These are phyloP conservation scores for Pachypsylla venusta DNA, from an alignment of 1,140 invertebrate genomes.

Conservation along the genomic window DNA sequence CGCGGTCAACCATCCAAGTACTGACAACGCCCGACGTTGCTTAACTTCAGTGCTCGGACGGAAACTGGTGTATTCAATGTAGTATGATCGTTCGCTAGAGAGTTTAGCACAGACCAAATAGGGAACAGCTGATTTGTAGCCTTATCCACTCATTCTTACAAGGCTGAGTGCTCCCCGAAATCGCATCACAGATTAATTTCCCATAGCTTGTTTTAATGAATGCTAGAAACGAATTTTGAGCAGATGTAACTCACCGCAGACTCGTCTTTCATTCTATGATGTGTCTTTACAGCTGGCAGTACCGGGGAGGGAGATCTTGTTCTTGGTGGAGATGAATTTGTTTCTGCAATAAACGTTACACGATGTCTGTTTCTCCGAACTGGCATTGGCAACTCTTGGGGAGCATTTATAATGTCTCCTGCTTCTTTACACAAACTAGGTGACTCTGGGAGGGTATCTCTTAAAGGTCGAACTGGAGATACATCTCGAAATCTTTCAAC, in stretches of 20 bases:
- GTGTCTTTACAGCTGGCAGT: not conserved
- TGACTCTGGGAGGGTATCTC: not conserved
- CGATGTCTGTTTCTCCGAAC: not conserved
- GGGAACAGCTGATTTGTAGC: too few relatives aligned
- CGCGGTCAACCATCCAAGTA: too few relatives aligned
- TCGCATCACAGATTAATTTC: too few relatives aligned
- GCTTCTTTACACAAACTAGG: not conserved
- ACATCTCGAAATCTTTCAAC: not conserved
- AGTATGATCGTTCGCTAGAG: too few relatives aligned
- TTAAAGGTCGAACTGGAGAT: not conserved
- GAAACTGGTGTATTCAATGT: too few relatives aligned
- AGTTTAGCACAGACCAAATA: too few relatives aligned
- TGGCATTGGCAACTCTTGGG: not conserved
- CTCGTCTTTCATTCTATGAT: constrained; percentile 4
- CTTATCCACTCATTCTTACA: too few relatives aligned
- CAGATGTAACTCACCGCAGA: not conserved
- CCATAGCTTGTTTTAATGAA: too few relatives aligned
- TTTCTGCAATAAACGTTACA: not conserved
- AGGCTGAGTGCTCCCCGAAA: too few relatives aligned
- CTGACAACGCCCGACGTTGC: too few relatives aligned
- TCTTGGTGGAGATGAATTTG: not conserved
- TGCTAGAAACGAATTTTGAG: too few relatives aligned
- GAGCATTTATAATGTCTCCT: not conserved
- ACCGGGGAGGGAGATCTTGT: not conserved
- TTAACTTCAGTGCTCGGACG: too few relatives aligned